Conservation (phyloP, 2,113 vertebrate species). For the Tinamus guttatus region DNA sequence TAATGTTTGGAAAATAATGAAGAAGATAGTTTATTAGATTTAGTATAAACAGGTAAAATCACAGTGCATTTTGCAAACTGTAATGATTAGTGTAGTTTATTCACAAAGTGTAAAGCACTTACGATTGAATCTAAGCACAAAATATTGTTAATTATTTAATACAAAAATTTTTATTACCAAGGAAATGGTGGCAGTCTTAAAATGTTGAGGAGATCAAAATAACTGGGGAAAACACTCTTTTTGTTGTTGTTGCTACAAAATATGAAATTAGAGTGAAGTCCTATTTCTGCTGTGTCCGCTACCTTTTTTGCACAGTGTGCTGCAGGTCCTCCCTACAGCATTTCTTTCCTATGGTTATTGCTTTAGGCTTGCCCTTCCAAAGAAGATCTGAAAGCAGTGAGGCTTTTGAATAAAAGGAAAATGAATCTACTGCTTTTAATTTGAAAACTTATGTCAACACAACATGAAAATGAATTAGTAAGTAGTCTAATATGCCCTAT, state of each 20-base stretch:
- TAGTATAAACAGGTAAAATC: background rate
- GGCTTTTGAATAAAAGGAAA: slow-evolving; percentile 27
- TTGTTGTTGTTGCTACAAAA: background rate
- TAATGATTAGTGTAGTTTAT: background rate
- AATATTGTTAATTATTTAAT: background rate
- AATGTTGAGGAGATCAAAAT: background rate
- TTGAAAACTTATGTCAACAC: slow-evolving; percentile 14
- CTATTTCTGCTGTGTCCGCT: background rate
- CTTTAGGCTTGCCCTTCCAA: background rate
- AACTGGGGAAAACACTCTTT: background rate
- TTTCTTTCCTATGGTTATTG: slow-evolving; percentile 22
- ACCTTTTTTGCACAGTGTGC: background rate
- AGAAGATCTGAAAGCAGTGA: slow-evolving; percentile 19
- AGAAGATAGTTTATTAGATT: background rate
- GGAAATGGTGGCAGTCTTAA: background rate
- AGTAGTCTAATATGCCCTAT: background rate
- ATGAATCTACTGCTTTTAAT: slow-evolving; percentile 18
- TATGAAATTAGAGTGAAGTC: background rate
- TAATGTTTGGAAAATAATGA: background rate
- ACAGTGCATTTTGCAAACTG: background rate
- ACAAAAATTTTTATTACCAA: background rate
- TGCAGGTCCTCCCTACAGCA: background rate
- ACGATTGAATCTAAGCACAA: background rate
- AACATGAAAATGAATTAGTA: slow-evolving; percentile 40
- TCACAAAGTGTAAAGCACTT: background rate